Conservation (phyloP, 2,888 invertebrate genomes). For the Eudasyphora cyanicolor region DNA sequence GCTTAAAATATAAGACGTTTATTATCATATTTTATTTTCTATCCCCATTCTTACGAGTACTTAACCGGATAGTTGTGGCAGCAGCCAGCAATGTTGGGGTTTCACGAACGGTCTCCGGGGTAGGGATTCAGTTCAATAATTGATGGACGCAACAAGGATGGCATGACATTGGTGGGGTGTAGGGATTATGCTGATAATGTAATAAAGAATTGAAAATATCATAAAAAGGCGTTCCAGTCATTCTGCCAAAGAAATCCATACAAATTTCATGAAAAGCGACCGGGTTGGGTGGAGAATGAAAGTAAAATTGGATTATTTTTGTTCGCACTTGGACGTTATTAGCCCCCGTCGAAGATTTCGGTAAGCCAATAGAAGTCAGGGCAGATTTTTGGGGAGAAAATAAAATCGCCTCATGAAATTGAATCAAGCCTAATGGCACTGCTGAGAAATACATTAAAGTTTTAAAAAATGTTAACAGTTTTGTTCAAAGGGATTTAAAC, state of each 20-base stretch:
- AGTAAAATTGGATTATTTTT: conserved; percentile 27
- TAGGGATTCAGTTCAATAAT: not conserved
- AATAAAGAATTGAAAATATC: conserved; percentile 32
- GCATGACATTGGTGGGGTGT: not conserved
- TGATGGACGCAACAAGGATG: not conserved
- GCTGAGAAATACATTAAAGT: not conserved
- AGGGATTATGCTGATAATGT: conserved; percentile 27
- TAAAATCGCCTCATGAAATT: conserved; percentile 14
- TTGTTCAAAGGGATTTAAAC: not conserved
- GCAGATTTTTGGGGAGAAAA: not conserved
- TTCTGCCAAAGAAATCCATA: conserved; percentile 7
- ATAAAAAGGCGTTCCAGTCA: conserved; percentile 15
- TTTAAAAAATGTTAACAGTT: not conserved
- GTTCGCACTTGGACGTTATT: conserved; percentile 12
- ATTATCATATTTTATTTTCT: conserved; percentile 35
- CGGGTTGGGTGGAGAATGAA: not conserved
- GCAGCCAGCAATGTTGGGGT: not conserved
- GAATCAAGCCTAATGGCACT: not conserved
- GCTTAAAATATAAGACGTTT: conserved; percentile 40
- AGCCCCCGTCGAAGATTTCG: not conserved
- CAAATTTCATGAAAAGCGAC: not conserved
- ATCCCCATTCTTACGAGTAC: not conserved
- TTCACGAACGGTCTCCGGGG: not conserved
- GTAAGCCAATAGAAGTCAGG: conserved; percentile 21
- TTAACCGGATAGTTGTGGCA: not conserved